These are phyloP conservation scores for Orthonevra nobilis DNA, from an alignment of 2,888 invertebrate genomes.

Conservation along the genomic window DNA sequence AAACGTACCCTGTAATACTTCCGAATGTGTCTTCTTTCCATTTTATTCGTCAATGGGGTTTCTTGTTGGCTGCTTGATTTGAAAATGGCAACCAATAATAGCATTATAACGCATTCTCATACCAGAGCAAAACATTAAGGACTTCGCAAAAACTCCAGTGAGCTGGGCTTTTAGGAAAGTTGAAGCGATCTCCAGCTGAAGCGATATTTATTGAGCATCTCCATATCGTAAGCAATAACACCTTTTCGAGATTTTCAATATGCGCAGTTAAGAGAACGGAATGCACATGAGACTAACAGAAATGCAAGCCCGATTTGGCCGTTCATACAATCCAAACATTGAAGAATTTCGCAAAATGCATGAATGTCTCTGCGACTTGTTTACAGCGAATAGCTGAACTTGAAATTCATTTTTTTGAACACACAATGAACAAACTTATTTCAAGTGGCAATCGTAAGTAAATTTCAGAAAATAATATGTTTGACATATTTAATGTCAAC, in stretches of 20 bases:
- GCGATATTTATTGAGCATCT: not conserved
- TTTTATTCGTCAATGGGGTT: slow-evolving; percentile 2
- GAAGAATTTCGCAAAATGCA: too few relatives aligned
- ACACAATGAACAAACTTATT: too few relatives aligned
- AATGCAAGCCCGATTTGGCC: too few relatives aligned
- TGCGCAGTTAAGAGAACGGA: too few relatives aligned
- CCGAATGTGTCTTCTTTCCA: not conserved
- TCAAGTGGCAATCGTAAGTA: too few relatives aligned
- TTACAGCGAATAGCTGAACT: too few relatives aligned
- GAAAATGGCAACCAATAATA: not conserved
- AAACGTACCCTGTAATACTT: not conserved
- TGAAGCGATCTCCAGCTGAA: not conserved
- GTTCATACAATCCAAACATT: too few relatives aligned
- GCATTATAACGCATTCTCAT: not conserved
- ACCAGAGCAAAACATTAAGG: not conserved
- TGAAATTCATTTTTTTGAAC: too few relatives aligned
- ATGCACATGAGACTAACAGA: too few relatives aligned
- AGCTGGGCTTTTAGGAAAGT: not conserved
- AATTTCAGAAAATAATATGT: too few relatives aligned
- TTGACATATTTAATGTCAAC: too few relatives aligned
- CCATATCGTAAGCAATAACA: not conserved
- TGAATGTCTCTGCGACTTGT: too few relatives aligned
- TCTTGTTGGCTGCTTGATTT: not conserved
- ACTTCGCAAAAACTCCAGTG: not conserved
- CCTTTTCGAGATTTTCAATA: not conserved